phyloP scores from a whole-genome alignment of 2,888 invertebrate genomes.

The Syritta pipiens region DNA sequence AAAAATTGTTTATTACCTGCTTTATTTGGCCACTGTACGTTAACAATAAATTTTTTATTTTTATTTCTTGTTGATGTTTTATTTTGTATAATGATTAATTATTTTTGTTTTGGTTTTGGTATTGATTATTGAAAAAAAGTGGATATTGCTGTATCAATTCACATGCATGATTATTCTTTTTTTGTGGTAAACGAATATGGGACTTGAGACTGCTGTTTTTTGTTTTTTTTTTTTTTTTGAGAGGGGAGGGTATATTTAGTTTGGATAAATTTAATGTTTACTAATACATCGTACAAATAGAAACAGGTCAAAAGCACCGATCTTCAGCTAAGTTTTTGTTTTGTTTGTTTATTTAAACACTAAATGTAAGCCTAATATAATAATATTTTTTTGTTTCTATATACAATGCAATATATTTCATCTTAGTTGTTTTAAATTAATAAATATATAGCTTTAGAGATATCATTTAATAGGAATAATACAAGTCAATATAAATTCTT shows the following conservation, averaged over 20 bases:
- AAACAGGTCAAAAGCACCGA: constrained; percentile 80
- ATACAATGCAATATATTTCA: constrained; percentile 51
- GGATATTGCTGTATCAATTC: constrained; percentile 59
- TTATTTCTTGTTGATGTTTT: constrained; percentile 54
- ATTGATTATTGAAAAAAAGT: constrained; percentile 54
- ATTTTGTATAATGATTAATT: constrained; percentile 24
- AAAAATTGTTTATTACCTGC: constrained; percentile 72
- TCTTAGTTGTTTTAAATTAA: constrained; percentile 44
- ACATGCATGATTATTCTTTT: constrained; percentile 54
- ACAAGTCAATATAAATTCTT: constrained; percentile 67
- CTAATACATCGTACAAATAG: constrained; percentile 79
- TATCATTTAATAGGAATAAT: constrained; percentile 66
- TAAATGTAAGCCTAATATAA: constrained; percentile 54
- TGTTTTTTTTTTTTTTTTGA: constrained; percentile 30
- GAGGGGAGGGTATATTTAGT: constrained; percentile 42
- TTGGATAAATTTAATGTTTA: constrained; percentile 72
- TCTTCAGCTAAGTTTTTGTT: constrained; percentile 79
- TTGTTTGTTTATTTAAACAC: constrained; percentile 64
- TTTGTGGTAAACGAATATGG: too few species aligned
- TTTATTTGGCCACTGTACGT: constrained; percentile 75
- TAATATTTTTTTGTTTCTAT: constrained; percentile 45
- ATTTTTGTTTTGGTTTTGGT: constrained; percentile 34
- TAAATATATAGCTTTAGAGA: constrained; percentile 65
- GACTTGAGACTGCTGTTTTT: constrained; percentile 40
- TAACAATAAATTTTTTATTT: constrained; percentile 70